Percentiles rank a stretch among this genome's conserved stretches.
Evolutionary conservation across 1,140 invertebrate genomes (phyloP).

Genomic region (Drosophila sechellia): DNA sequence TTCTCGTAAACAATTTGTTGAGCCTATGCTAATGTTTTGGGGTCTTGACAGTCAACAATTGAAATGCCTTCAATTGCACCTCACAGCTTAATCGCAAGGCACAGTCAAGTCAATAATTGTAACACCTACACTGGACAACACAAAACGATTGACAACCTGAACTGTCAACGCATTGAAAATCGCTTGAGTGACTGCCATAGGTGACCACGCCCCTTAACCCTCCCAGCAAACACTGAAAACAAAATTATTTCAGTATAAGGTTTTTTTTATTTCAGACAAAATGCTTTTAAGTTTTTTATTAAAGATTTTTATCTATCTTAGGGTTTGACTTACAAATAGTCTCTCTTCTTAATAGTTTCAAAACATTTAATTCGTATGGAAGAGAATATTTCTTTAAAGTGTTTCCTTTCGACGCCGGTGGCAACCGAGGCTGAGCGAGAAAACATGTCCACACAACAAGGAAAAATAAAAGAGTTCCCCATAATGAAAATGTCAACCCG

Average conservation of each 20-base stretch:
- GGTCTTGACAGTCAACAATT: slow-evolving; percentile 60
- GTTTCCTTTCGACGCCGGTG: slow-evolving; percentile 49
- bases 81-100: slow-evolving; percentile 69
- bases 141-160: slow-evolving; percentile 75
- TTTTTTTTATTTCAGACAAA: background rate
- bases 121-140: slow-evolving; percentile 65
- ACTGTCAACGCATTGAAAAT: slow-evolving; percentile 78
- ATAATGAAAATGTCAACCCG: slow-evolving; percentile 80
- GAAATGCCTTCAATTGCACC: slow-evolving; percentile 55
- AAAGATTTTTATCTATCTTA: background rate
- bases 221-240: slow-evolving; percentile 5
- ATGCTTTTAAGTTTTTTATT: too few species aligned
- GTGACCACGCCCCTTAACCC: slow-evolving; percentile 42
- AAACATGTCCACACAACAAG: slow-evolving; percentile 43
- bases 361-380: too few species aligned
- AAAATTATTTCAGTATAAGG: background rate
- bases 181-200: slow-evolving; percentile 60
- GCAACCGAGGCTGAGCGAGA: slow-evolving; percentile 44
- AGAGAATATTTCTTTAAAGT: background rate
- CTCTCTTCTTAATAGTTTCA: too few species aligned
- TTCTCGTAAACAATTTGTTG: slow-evolving; percentile 29
- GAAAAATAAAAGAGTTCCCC: slow-evolving; percentile 38
- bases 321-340: too few species aligned
- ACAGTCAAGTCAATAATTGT: slow-evolving; percentile 46
- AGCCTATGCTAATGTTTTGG: slow-evolving; percentile 48